Evolutionary conservation across 1,140 invertebrate genomes (phyloP), one percentile per base, ranked within the genome.

Genomic region (Gonioctena quinquepunctata): DNA sequence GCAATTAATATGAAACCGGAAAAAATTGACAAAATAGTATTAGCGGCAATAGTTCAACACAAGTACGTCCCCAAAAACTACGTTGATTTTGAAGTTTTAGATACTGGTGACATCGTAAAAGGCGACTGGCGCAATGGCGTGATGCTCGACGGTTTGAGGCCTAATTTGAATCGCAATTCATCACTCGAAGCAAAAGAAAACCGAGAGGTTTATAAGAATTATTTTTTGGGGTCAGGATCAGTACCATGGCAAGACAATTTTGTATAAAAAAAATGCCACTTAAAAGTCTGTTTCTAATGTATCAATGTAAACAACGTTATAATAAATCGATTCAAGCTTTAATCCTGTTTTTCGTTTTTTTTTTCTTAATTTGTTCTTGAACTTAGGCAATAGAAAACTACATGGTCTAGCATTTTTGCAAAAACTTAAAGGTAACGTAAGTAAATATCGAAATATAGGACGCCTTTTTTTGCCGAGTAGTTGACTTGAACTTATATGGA

Each of bases 31-130:
- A 7, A 13, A 5, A 28, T 50, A 19, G 18, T 69, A 23, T 11
- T 16, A 26, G 26, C 11, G 50, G 19, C 13, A 13, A 25, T 7
- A 13, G 25, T 23, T 26, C 25, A 23, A 3, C 23, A 60, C 18
- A 60, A 60, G 11, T 18, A 54, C 21, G 18, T 54, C 7, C 50
- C 50, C 7, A 8, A 11, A 54, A 54, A 54, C 18, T 62, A 7
- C 23, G 11, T 62, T 13, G 16, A 62, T 62, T 2, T 28, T 13
- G 59, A 62, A 62, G 27, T 48, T 62, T 48, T 62, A 13, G 59
- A 62, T 62, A 62, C 13, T 62, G 59, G 59, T 33, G 59, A 62
- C 11, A 23, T 62, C 18, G 21, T 62, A 13, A 7, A 11, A 62
- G 22, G 59, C 2, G 25, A 62, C 21, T 48, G 59, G 59, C 13